Conservation (phyloP, 2,797 vertebrate genomes). For the Falco biarmicus region DNA sequence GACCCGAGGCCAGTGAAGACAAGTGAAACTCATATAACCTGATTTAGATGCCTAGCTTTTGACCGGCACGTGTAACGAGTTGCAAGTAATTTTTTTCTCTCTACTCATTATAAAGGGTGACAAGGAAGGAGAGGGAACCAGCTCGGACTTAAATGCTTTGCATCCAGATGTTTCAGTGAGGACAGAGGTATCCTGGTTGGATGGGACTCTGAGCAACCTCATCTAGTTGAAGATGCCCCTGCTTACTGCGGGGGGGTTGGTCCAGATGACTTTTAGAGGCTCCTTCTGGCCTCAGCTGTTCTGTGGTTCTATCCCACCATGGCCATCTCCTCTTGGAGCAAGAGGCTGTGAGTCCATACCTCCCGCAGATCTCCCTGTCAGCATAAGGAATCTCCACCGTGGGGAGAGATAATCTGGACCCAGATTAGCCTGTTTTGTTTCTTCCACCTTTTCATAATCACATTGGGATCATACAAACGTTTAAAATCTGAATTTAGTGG, state of each 20-base stretch:
- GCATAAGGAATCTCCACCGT: background rate
- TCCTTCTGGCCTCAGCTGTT: background rate
- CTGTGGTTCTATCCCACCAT: background rate
- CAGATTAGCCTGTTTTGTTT: background rate
- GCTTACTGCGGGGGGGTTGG: background rate
- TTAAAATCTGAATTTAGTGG: background rate
- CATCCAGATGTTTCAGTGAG: background rate
- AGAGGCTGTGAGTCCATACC: background rate
- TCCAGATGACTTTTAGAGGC: background rate
- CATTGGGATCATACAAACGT: accelerated
- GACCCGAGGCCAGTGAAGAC: background rate
- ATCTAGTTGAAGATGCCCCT: background rate
- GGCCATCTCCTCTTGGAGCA: background rate
- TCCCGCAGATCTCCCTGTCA: background rate
- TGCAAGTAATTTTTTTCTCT: background rate
- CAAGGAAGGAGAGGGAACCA: background rate
- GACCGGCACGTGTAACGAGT: background rate
- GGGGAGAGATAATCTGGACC: background rate
- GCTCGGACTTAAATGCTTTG: background rate
- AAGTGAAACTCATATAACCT: background rate
- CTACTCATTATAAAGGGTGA: background rate
- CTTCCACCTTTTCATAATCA: background rate
- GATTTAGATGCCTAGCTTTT: background rate
- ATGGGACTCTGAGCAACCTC: background rate
- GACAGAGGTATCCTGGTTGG: background rate